Evolutionary conservation across 2,797 vertebrate genomes (phyloP), one percentile per base, ranked within the genome.

Genomic region (Sebastes glaucus): DNA sequence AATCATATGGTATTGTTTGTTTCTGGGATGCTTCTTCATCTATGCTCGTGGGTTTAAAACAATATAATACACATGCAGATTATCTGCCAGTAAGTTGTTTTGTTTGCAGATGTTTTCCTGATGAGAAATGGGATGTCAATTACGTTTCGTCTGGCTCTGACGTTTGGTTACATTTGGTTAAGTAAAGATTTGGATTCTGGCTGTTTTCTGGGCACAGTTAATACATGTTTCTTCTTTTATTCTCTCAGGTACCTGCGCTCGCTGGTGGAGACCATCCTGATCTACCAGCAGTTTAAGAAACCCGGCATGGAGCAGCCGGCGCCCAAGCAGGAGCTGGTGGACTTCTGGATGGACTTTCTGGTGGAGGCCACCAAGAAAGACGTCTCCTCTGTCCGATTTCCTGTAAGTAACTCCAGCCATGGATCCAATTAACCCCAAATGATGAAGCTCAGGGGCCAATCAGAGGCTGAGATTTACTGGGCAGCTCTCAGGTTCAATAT

Each of bases 341-440:
- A 99, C 92, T 99, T 99, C 90, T 99, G 98, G 98, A 99, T 99
- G 98, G 98, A 99, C 91, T 99, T 99, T 73, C 91, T 99, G 83
- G 98, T 99, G 13, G 98, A 99, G 87, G 96, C 98, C 53, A 99
- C 98, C 16, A 99, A 99, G 90, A 97, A 96, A 75, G 96, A 99
- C 52, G 96, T 99, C 30, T 97, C 97, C 61, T 97, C 98, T 13
- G 97, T 99, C 80, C 95, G 98, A 82, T 99, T 99, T 92, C 98
- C 98, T 66, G 98, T 99, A 93, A 95, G 97, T 93, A n/a, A 55
- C 14, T 23, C 14, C 22, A 5, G 3, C 2, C n/a, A 0, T 0
- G 1, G 32, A n/a, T 5, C 18, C 1, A 0, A 0, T 11, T 5
- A 42, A 49, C 2, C n/a, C 11, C 6, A 42, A 78, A 66, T 22